Evolutionary conservation across 2,797 vertebrate species (phyloP), one percentile per base, ranked within the genome.

Genomic region (Choloepus didactylus): DNA sequence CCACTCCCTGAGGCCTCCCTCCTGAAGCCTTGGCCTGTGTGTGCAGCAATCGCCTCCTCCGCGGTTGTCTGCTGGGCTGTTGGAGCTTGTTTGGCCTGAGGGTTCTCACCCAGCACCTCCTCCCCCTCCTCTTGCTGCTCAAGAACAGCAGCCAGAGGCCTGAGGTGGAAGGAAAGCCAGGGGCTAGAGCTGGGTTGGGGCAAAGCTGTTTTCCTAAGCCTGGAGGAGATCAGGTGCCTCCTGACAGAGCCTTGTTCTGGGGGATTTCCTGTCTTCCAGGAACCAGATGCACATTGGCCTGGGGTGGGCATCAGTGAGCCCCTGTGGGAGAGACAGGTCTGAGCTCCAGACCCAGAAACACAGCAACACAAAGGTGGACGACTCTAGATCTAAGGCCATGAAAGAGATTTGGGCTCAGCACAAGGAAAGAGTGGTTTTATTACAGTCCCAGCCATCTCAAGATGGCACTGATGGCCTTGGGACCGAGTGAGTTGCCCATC

Each of bases 71-170:
- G 49, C 16, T 1, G 79, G 2, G 80, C 85, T 79, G 90, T 96
- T 10, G 14, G 94, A 93, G 96, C 93, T 89, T 89, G 92, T 95
- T 91, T 94, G 95, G 92, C 95, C 93, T 9, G 12, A 89, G 96
- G 95, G 83, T 56, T 87, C 93, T 91, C 60, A 51, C 70, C 85
- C 64, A 31, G 67, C 1, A 12, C 72, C 95, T 83, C 92, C 88
- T 89, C 92, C 88, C 73, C 83, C 29, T 76, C 11, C 4, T 86
- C 91, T 95, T 93, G 91, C 81, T 89, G 73, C 91, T 66, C 23
- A 31, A 59, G 76, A 94, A 83, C 85, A 29, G 70, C 38, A 66
- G 86, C 86, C 79, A 93, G 80, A 96, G 92, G 89, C 69, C 86
- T 25, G 38, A 69, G 70, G 77, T 31, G 5, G 79, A 41, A 60